phyloP scores from a whole-genome alignment of 2,797 vertebrate species.

The Meda fulgida region DNA sequence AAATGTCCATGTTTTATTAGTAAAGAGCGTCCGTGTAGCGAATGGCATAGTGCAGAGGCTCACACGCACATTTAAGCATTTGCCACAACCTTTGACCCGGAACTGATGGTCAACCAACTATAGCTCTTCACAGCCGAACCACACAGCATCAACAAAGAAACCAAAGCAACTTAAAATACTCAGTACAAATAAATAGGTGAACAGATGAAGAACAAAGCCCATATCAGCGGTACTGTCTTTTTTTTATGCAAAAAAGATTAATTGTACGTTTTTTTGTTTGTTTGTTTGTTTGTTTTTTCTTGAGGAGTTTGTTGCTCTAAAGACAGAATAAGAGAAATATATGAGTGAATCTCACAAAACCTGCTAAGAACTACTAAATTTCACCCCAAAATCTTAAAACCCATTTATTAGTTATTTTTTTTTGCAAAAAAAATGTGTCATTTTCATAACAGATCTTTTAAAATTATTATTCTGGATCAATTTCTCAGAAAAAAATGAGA shows the following conservation, averaged over 20 bases:
- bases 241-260: not conserved
- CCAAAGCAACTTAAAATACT: slow-evolving; percentile 38
- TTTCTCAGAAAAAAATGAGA: not conserved
- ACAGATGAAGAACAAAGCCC: slow-evolving; percentile 40
- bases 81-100: slow-evolving; percentile 58
- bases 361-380: not conserved
- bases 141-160: slow-evolving; percentile 47
- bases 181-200: slow-evolving; percentile 50
- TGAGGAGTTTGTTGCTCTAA: not conserved
- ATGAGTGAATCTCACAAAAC: slow-evolving; percentile 19
- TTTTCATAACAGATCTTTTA: not conserved
- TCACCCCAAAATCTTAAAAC: not conserved
- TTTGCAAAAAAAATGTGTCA: not conserved
- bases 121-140: slow-evolving; percentile 31
- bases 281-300: not conserved
- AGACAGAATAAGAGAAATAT: slow-evolving; percentile 18
- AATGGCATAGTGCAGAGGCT: slow-evolving; percentile 56
- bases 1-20: slow-evolving; percentile 62
- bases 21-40: slow-evolving; percentile 58
- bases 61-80: slow-evolving; percentile 60
- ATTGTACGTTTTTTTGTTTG: too few relatives aligned
- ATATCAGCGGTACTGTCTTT: not conserved
- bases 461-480: not conserved
- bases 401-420: not conserved
- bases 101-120: slow-evolving; percentile 41